Percentiles rank a stretch among this genome's conserved stretches.
Evolutionary conservation across 2,888 invertebrate species (phyloP).

Genomic region (Limnephilus rhombicus): DNA sequence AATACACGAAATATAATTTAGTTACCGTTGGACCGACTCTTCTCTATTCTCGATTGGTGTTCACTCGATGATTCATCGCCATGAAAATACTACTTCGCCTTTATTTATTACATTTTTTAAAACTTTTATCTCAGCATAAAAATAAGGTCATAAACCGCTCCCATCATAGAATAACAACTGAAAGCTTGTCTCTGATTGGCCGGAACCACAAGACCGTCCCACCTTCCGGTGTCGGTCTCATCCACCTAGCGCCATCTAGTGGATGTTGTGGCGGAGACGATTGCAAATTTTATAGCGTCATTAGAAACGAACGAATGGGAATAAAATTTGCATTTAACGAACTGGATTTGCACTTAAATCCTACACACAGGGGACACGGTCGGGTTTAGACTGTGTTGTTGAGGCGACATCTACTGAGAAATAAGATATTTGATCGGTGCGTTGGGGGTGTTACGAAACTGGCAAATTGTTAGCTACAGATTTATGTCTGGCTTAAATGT

Average conservation of each 20-base stretch:
- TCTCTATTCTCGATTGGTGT: background rate
- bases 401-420: conserved; percentile 23
- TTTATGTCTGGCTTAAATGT: background rate
- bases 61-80: background rate
- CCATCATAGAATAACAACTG: conserved; percentile 24
- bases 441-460: background rate
- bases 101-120: background rate
- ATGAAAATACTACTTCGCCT: background rate
- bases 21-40: too few relatives aligned
- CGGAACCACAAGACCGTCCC: conserved; percentile 20
- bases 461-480: background rate
- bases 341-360: conserved; percentile 65
- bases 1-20: too few relatives aligned
- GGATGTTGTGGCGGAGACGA: conserved; percentile 36
- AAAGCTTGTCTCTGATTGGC: conserved; percentile 43
- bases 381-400: background rate
- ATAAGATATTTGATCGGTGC: conserved; percentile 13
- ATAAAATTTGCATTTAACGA: conserved; percentile 65
- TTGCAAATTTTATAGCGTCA: conserved; percentile 65
- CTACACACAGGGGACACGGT: conserved; percentile 54
- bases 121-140: background rate
- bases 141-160: conserved; percentile 20
- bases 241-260: conserved; percentile 23
- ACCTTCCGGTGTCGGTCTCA: conserved; percentile 27
- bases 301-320: conserved; percentile 62